A percentile compares a stretch with the other conserved stretches of the same genome.
phyloP scores from a whole-genome alignment of 1,140 invertebrate species.

The Calosoma granatense region DNA sequence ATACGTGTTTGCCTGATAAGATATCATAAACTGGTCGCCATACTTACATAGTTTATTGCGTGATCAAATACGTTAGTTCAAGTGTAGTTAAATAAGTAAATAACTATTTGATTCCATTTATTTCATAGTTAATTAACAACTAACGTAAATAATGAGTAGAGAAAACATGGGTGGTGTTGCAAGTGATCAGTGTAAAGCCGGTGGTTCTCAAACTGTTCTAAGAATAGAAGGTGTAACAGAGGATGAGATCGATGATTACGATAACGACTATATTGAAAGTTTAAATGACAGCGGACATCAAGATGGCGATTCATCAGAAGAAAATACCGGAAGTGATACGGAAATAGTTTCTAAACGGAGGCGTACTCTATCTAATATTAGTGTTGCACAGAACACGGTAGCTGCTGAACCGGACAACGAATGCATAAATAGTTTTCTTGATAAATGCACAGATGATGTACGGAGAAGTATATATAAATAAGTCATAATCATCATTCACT shows the following conservation, averaged over 20 bases:
- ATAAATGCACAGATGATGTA: constrained; percentile 4
- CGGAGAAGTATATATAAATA: too few species aligned
- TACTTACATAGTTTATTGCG: too few species aligned
- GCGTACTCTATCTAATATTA: background rate
- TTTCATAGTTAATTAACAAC: too few species aligned
- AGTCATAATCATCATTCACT: too few species aligned
- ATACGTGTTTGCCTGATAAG: too few species aligned
- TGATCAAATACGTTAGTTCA: too few species aligned
- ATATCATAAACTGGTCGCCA: too few species aligned
- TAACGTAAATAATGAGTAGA: background rate
- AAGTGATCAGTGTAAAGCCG: background rate
- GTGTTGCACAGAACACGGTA: background rate
- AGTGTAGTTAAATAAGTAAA: too few species aligned
- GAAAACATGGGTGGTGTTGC: background rate
- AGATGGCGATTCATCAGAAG: background rate
- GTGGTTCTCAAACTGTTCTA: background rate
- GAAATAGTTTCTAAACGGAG: background rate
- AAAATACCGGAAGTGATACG: background rate
- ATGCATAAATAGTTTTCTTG: background rate
- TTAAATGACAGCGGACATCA: background rate
- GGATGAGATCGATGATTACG: background rate
- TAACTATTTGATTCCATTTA: too few species aligned
- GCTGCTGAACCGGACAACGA: background rate
- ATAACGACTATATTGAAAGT: background rate
- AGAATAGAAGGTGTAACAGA: background rate